phyloP scores from a whole-genome alignment of 2,888 invertebrate genomes.

The Heliothis peltigera region DNA sequence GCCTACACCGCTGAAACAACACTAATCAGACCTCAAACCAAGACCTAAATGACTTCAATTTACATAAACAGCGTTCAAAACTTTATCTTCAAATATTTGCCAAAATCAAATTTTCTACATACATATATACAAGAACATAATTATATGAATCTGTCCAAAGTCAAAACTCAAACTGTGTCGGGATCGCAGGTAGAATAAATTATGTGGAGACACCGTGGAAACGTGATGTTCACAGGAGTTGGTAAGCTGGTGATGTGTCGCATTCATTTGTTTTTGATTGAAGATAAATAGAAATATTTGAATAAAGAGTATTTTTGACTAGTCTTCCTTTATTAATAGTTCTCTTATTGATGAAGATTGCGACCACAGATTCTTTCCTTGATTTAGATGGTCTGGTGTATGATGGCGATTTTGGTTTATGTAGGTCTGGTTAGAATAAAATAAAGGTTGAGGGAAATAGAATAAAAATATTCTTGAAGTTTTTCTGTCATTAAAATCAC shows the following conservation, averaged over 20 bases:
- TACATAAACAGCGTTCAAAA: background rate
- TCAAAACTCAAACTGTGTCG: constrained; percentile 79
- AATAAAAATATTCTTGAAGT: too few species aligned
- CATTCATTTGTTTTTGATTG: constrained; percentile 6
- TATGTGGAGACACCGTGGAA: constrained; percentile 75
- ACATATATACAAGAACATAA: constrained; percentile 54
- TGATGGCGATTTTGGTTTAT: too few species aligned
- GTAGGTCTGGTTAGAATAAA: too few species aligned
- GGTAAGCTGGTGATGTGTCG: constrained; percentile 27
- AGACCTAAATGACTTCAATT: background rate
- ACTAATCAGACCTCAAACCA: background rate
- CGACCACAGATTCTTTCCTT: too few species aligned
- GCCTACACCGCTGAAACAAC: too few species aligned
- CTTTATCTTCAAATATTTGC: constrained; percentile 32
- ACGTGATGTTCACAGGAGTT: constrained; percentile 50
- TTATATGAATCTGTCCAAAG: constrained; percentile 75
- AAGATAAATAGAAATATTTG: background rate
- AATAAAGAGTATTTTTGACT: background rate
- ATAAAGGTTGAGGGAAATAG: too few species aligned
- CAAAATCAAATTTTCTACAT: constrained; percentile 28
- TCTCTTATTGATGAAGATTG: too few species aligned
- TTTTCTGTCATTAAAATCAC: too few species aligned
- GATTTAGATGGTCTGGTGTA: too few species aligned
- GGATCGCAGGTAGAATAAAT: constrained; percentile 86
- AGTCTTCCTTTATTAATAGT: too few species aligned